Percentiles rank a stretch among this genome's conserved stretches.
Evolutionary conservation across 2,797 vertebrate genomes (phyloP).

Genomic region (Gobio occitaniae): DNA sequence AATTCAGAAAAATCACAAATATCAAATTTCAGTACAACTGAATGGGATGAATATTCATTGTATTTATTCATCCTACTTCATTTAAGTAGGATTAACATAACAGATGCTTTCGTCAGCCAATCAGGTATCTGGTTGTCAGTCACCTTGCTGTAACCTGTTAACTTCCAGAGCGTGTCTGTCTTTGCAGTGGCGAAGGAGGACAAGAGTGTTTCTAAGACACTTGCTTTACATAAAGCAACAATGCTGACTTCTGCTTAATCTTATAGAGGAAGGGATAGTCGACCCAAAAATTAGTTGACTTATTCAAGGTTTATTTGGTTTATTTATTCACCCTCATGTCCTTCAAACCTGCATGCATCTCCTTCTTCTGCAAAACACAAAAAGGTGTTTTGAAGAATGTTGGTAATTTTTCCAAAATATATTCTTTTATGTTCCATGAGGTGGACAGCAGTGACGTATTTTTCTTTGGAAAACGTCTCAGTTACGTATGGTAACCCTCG

Average conservation of each 20-base stretch:
- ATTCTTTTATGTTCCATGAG: too few relatives aligned
- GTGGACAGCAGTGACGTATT: too few relatives aligned
- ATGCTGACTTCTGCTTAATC: not conserved
- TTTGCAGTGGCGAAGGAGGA: not conserved
- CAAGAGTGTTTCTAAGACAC: not conserved
- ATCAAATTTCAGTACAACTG: not conserved
- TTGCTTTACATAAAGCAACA: constrained; percentile 5
- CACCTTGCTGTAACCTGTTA: constrained; percentile 3
- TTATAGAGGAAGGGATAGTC: not conserved
- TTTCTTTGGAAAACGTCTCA: too few relatives aligned
- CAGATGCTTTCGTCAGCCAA: not conserved
- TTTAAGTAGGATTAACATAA: not conserved
- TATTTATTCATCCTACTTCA: not conserved
- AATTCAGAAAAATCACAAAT: not conserved
- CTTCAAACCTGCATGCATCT: not conserved
- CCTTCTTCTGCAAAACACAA: too few relatives aligned
- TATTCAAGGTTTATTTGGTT: too few relatives aligned
- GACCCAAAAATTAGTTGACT: not conserved
- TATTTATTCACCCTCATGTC: not conserved
- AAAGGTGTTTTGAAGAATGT: too few relatives aligned
- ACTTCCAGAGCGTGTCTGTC: not conserved
- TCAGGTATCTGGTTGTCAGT: constrained; percentile 44
- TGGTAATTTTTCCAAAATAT: too few relatives aligned
- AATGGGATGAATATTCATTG: not conserved
- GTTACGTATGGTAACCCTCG: too few relatives aligned